Percentiles rank a stretch among this genome's conserved stretches.
Evolutionary conservation across 2,113 vertebrate genomes (phyloP).

Genomic region (Brachypteracias leptosomus): DNA sequence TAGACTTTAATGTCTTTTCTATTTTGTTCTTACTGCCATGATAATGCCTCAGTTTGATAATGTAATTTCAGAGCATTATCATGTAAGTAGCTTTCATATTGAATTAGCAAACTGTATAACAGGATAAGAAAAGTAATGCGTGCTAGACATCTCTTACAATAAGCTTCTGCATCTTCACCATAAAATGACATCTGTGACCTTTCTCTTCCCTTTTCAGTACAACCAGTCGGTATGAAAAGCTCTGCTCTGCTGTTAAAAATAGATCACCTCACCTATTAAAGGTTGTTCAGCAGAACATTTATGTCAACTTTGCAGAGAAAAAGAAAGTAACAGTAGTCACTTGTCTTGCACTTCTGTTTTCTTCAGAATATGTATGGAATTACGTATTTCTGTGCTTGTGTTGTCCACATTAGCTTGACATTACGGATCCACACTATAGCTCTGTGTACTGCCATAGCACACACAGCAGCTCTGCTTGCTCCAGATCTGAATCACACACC

Average conservation of each 20-base stretch:
- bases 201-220: conserved; percentile 1
- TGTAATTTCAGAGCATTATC: background rate
- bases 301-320: background rate
- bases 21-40: background rate
- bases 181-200: conserved; percentile 24
- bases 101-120: background rate
- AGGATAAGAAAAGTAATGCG: background rate
- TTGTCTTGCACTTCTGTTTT: background rate
- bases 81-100: background rate
- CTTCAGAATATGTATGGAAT: background rate
- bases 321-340: background rate
- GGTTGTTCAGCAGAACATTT: background rate
- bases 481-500: background rate
- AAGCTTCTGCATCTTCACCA: background rate
- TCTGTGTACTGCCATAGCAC: background rate
- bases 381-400: background rate
- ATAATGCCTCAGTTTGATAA: background rate
- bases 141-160: background rate
- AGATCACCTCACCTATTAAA: background rate
- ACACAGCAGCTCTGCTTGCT: background rate
- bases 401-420: background rate
- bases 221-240: background rate
- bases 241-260: background rate
- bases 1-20: background rate
- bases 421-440: background rate